Base-by-base conservation (phyloP, 2,888 invertebrate species). In the Ophioninae sp. region DNA sequence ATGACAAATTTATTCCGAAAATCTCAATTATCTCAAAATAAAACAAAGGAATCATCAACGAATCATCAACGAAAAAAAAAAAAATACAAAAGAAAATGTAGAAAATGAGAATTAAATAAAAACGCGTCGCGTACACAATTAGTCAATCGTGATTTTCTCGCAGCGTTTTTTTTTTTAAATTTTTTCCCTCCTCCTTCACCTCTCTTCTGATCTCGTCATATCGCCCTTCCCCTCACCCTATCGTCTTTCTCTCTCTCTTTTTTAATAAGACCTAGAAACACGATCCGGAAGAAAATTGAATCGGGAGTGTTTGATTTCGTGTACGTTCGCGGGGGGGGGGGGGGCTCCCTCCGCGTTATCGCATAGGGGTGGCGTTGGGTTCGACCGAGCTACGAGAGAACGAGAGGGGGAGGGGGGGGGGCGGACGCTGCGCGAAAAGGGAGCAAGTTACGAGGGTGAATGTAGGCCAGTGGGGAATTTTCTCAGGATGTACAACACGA, bases 391-490 rank as follows among this genome's bases (percentile, higher is more conserved):
- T 30, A 17, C 13, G 51, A 13, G 51, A 51, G 51, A 51, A 17
- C 51, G 51, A 51, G 30, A 51, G 51, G 13, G 51, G 0, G 51
- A 44, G 13, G 13, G 44, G 13, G 59, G 13, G 59, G 59, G 59
- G 59, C n/a, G n/a, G n/a, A n/a, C 30, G 22, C 10, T 59, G 8
- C 1, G 59, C 20, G 59, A 59, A 59, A 59, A 59, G 59, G 59
- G 59, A 59, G 20, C 20, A 65, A 63, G 79, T 56, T 59, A 64
- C 74, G 67, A 68, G 67, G 22, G 74, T 23, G 72, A 84, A 84
- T 84, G 84, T 84, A 84, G 84, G 84, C 75, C 84, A 84, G 84
- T 84, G 63, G 84, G 81, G 75, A 84, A 65, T 79, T 77, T 81
- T 81, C 81, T 75, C 74, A 77, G 64, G 44, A 17, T 51, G 51